Evolutionary conservation across 2,113 vertebrate genomes (phyloP).

Genomic region (Oncorhynchus gorbuscha): DNA sequence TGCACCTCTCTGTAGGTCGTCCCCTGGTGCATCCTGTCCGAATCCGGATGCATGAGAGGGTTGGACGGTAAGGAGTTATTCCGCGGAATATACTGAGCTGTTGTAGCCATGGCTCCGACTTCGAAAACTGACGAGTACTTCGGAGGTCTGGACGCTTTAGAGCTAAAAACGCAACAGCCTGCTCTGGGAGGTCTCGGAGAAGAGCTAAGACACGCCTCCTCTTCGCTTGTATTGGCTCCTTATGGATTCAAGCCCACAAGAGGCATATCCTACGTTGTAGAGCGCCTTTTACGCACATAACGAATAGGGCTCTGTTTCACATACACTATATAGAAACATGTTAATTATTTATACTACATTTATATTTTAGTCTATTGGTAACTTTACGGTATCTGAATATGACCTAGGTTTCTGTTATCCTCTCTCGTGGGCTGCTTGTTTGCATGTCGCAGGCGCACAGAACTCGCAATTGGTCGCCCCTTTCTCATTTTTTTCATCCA

Average conservation of each 20-base stretch:
- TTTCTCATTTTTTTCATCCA: conserved; percentile 10
- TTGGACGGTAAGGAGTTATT: conserved; percentile 87
- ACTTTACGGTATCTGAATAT: not conserved
- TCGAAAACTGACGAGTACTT: conserved; percentile 80
- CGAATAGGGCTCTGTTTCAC: conserved; percentile 52
- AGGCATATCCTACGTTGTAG: conserved; percentile 54
- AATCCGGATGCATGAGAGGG: conserved; percentile 92
- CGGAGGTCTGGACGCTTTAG: conserved; percentile 84
- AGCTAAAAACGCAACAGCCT: conserved; percentile 78
- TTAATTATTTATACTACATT: conserved; percentile 56
- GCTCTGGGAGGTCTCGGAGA: conserved; percentile 78
- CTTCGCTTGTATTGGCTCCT: conserved; percentile 76
- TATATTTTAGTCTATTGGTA: conserved; percentile 46
- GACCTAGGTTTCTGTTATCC: conserved; percentile 28
- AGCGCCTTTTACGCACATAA: conserved; percentile 51
- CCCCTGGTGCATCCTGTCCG: conserved; percentile 90
- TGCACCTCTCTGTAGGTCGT: conserved; percentile 96
- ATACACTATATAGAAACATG: conserved; percentile 46
- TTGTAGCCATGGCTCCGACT: conserved; percentile 92
- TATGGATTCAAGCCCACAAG: conserved; percentile 67
- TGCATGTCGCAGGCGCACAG: conserved; percentile 44
- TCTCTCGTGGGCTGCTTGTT: conserved; percentile 31
- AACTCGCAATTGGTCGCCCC: conserved; percentile 47
- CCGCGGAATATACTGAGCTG: conserved; percentile 92
- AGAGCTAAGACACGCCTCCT: conserved; percentile 77